A percentile compares a stretch with the other conserved stretches of the same genome.
These are phyloP conservation scores for Tautogolabrus adspersus DNA, from an alignment of 2,113 vertebrate genomes.

Conservation along the genomic window DNA sequence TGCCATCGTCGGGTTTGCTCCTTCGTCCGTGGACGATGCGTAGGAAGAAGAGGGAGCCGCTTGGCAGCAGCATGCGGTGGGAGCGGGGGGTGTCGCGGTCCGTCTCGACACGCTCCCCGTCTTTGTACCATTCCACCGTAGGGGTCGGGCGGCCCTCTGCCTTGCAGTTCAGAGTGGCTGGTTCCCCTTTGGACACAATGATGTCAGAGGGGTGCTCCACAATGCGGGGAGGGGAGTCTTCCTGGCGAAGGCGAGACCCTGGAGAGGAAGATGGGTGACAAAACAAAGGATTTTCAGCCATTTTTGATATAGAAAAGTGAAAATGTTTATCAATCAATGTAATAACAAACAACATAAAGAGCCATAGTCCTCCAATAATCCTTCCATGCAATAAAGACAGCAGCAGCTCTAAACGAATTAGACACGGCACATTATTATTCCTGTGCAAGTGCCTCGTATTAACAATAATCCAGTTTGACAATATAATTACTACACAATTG, in stretches of 20 bases:
- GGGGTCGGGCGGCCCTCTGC: conserved; percentile 79
- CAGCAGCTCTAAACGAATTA: conserved; percentile 57
- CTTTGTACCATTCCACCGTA: conserved; percentile 84
- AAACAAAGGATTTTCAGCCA: conserved; percentile 10
- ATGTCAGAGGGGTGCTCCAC: conserved; percentile 84
- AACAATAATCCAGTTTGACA: conserved; percentile 69
- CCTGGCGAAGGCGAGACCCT: conserved; percentile 84
- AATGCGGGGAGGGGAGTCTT: conserved; percentile 82
- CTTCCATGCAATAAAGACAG: conserved; percentile 38
- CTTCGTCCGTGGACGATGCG: conserved; percentile 93
- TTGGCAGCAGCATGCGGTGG: conserved; percentile 84
- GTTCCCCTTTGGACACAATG: conserved; percentile 83
- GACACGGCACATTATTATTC: conserved; percentile 48
- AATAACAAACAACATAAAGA: conserved; percentile 3
- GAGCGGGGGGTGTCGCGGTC: conserved; percentile 80
- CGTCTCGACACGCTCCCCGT: conserved; percentile 81
- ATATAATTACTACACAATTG: conserved; percentile 69
- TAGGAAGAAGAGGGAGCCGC: conserved; percentile 94
- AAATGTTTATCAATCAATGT: conserved; percentile 18
- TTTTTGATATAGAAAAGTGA: neutral
- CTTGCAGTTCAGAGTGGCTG: conserved; percentile 82
- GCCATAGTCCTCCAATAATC: conserved; percentile 22
- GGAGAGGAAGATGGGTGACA: neutral
- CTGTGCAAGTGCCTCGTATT: conserved; percentile 50
- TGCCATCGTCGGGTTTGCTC: conserved; percentile 92